Evolutionary conservation across 2,888 invertebrate species (phyloP).

Genomic region (Catocala fraxini): DNA sequence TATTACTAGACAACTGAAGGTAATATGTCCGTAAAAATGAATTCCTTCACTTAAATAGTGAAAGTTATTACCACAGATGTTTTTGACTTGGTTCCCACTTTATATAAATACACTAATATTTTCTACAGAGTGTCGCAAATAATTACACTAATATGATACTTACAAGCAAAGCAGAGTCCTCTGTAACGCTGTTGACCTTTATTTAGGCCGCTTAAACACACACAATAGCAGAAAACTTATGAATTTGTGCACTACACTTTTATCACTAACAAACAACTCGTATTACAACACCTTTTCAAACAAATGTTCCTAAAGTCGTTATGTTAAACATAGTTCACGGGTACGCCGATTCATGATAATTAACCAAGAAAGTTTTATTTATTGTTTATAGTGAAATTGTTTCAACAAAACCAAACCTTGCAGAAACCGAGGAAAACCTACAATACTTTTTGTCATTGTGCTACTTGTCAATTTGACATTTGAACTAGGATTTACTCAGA

Average conservation of each 20-base stretch:
- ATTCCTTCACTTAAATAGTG: too few species aligned
- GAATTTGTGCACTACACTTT: constrained; percentile 47
- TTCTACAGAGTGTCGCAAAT: constrained; percentile 11
- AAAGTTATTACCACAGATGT: too few species aligned
- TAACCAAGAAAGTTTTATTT: constrained; percentile 4
- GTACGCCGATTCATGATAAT: constrained; percentile 2
- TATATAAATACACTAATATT: not conserved
- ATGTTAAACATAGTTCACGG: constrained; percentile 8
- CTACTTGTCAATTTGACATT: constrained; percentile 29
- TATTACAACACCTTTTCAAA: constrained; percentile 22
- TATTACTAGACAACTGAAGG: too few species aligned
- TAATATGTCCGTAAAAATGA: too few species aligned
- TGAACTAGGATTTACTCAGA: constrained; percentile 4
- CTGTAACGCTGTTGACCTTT: constrained; percentile 67
- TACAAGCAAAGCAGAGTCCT: constrained; percentile 35
- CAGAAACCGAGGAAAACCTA: constrained; percentile 28
- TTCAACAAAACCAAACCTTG: constrained; percentile 17
- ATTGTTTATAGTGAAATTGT: constrained; percentile 25
- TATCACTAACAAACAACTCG: constrained; percentile 26
- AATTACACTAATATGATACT: constrained; percentile 35
- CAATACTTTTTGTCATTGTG: constrained; percentile 40
- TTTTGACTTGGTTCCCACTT: too few species aligned
- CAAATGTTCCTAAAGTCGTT: not conserved
- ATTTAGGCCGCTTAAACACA: constrained; percentile 66
- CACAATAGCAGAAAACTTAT: constrained; percentile 52